phyloP scores from a whole-genome alignment of 2,888 invertebrate species.

The Apotomis betuletana region DNA sequence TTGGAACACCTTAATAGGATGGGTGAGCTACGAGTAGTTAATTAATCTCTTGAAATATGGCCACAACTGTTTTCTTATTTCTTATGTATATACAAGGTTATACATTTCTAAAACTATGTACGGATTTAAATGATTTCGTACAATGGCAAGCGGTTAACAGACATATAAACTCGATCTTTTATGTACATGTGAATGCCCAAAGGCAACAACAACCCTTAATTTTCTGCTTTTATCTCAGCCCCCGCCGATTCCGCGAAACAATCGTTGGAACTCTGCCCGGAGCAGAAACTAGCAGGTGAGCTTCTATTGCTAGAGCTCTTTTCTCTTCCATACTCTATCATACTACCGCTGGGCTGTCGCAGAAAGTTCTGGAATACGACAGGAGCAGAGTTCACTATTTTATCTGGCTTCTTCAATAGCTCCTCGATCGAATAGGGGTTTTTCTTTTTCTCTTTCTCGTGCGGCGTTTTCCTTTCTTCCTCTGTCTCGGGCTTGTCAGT shows the following conservation, averaged over 20 bases:
- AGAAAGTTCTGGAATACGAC: slow-evolving; percentile 74
- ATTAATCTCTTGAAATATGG: slow-evolving; percentile 23
- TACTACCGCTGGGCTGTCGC: slow-evolving; percentile 84
- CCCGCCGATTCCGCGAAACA: slow-evolving; percentile 68
- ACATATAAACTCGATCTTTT: background rate
- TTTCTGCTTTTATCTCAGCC: slow-evolving; percentile 74
- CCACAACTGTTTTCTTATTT: background rate
- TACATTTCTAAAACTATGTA: background rate
- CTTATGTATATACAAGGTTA: background rate
- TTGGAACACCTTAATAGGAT: background rate
- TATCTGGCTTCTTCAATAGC: slow-evolving; percentile 90
- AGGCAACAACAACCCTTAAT: slow-evolving; percentile 50
- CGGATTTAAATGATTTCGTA: slow-evolving; percentile 3
- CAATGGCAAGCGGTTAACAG: slow-evolving; percentile 10
- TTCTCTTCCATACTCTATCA: slow-evolving; percentile 74
- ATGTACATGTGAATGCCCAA: background rate
- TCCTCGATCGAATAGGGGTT: slow-evolving; percentile 96
- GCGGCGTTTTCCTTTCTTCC: slow-evolving; percentile 60
- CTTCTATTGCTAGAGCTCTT: slow-evolving; percentile 71
- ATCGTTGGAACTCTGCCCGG: slow-evolving; percentile 75
- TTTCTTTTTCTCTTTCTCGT: slow-evolving; percentile 84
- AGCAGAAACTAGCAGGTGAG: slow-evolving; percentile 77
- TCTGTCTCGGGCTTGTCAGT: slow-evolving; percentile 80
- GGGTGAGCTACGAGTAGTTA: background rate
- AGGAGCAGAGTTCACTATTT: slow-evolving; percentile 74